These are phyloP conservation scores for Hyposoter didymator DNA, from an alignment of 2,888 invertebrate genomes.

Conservation along the genomic window DNA sequence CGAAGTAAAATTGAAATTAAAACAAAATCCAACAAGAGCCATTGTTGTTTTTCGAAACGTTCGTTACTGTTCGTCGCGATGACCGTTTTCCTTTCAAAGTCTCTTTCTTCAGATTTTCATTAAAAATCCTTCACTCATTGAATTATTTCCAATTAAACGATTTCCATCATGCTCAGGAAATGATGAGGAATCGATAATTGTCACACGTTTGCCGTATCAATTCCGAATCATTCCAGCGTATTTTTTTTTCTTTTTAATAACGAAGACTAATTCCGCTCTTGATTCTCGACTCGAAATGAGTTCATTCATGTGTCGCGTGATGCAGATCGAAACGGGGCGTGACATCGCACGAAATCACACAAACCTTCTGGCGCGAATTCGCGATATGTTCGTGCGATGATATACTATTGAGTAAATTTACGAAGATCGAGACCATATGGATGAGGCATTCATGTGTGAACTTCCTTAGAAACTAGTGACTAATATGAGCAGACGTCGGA, in stretches of 20 bases:
- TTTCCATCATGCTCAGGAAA: background rate
- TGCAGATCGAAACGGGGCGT: conserved; percentile 64
- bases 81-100: too few relatives aligned
- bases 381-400: conserved; percentile 16
- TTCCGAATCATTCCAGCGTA: conserved; percentile 19
- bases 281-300: conserved; percentile 55
- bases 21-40: too few relatives aligned
- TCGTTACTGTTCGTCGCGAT: too few relatives aligned
- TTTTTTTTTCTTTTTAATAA: conserved; percentile 36
- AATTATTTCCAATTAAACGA: background rate
- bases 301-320: conserved; percentile 69
- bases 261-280: background rate
- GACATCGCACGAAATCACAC: conserved; percentile 62
- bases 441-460: background rate
- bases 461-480: conserved; percentile 11
- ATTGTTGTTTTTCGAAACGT: too few relatives aligned
- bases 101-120: background rate
- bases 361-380: conserved; percentile 26
- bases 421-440: conserved; percentile 22
- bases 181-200: background rate
- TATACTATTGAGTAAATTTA: conserved; percentile 14
- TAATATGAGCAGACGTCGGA: background rate
- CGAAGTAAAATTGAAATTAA: too few relatives aligned
- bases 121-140: background rate
- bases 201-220: conserved; percentile 12